A percentile compares a stretch with the other conserved stretches of the same genome.
Evolutionary conservation across 2,888 invertebrate genomes (phyloP).

Genomic region (Bellardia pandia): DNA sequence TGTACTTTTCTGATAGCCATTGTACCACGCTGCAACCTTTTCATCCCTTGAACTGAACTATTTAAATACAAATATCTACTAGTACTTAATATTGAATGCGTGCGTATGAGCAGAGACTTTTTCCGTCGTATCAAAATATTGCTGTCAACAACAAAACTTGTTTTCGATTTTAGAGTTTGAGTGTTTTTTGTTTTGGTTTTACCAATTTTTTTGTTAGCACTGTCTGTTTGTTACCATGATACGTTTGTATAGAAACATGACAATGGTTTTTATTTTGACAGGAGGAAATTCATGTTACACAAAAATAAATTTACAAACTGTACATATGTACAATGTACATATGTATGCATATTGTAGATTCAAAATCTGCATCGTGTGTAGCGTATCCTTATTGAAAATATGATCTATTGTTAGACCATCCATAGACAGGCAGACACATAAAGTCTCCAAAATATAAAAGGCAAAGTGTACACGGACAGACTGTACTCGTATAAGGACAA

Average conservation of each 20-base stretch:
- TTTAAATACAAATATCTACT: not conserved
- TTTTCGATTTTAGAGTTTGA: slow-evolving; percentile 8
- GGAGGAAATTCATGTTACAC: slow-evolving; percentile 33
- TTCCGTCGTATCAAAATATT: slow-evolving; percentile 37
- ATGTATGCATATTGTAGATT: not conserved
- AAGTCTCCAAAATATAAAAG: slow-evolving; percentile 41
- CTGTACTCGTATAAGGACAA: slow-evolving; percentile 14
- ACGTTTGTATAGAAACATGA: slow-evolving; percentile 32
- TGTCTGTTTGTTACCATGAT: slow-evolving; percentile 40
- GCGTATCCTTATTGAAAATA: slow-evolving; percentile 52
- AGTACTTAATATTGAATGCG: slow-evolving; percentile 23
- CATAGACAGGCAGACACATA: slow-evolving; percentile 60
- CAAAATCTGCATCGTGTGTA: slow-evolving; percentile 28
- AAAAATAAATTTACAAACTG: slow-evolving; percentile 1
- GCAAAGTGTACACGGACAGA: not conserved
- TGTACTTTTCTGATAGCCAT: not conserved
- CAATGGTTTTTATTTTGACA: slow-evolving; percentile 49
- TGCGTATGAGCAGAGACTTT: not conserved
- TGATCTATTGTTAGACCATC: slow-evolving; percentile 64
- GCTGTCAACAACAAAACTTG: slow-evolving; percentile 54
- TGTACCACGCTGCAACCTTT: not conserved
- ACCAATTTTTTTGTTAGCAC: slow-evolving; percentile 34
- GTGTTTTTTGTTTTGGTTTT: slow-evolving; percentile 18
- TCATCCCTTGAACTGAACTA: not conserved
- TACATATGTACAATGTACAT: not conserved